Percentiles rank a stretch among this genome's conserved stretches.
These are phyloP conservation scores for Hoplodrina blanda DNA, from an alignment of 2,888 invertebrate genomes.

Conservation along the genomic window DNA sequence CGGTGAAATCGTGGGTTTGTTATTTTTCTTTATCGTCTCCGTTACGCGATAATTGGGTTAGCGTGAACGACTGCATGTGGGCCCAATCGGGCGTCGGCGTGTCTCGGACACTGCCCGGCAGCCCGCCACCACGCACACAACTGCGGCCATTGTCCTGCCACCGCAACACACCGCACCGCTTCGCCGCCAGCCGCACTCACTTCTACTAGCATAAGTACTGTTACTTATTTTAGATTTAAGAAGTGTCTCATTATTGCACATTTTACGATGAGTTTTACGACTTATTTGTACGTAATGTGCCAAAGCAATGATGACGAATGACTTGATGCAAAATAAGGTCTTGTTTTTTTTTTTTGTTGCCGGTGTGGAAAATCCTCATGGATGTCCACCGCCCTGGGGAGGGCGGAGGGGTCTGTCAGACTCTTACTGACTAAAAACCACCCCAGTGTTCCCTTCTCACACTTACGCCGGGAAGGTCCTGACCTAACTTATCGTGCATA, in stretches of 20 bases:
- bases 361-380: too few relatives aligned
- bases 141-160: constrained; percentile 80
- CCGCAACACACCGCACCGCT: constrained; percentile 44
- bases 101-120: constrained; percentile 79
- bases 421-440: too few relatives aligned
- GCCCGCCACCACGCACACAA: constrained; percentile 68
- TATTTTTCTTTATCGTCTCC: constrained; percentile 91
- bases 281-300: constrained; percentile 10
- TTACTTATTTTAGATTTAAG: constrained; percentile 35
- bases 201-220: constrained; percentile 28
- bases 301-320: constrained; percentile 2
- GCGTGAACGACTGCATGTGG: constrained; percentile 87
- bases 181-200: constrained; percentile 39
- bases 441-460: too few relatives aligned
- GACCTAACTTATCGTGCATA: background rate
- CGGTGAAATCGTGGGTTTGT: constrained; percentile 91
- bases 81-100: constrained; percentile 88
- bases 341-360: too few relatives aligned
- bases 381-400: too few relatives aligned
- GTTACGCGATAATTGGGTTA: constrained; percentile 91
- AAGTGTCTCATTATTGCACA: constrained; percentile 29
- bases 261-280: constrained; percentile 23
- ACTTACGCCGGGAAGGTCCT: too few relatives aligned
- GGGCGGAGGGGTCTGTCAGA: too few relatives aligned
- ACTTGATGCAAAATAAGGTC: constrained; percentile 10